phyloP scores from a whole-genome alignment of 2,797 vertebrate species.

The Alosa sapidissima region DNA sequence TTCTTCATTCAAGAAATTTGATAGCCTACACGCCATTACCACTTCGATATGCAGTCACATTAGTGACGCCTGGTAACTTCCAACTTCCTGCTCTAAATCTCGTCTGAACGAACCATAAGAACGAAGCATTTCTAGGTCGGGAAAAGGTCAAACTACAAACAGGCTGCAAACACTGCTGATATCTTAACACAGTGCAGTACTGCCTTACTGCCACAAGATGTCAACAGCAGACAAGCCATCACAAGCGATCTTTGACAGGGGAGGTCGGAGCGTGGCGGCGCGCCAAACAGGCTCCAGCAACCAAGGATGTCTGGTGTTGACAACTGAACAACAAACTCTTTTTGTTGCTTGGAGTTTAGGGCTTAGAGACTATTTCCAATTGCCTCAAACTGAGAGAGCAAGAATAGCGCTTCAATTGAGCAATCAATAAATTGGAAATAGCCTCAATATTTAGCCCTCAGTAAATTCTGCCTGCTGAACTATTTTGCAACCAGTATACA shows the following conservation, averaged over 20 bases:
- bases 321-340: neutral
- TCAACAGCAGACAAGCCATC: neutral
- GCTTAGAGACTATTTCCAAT: neutral
- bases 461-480: neutral
- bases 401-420: neutral
- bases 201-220: neutral
- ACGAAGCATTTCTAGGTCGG: neutral
- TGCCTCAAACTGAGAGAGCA: neutral
- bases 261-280: neutral
- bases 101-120: neutral
- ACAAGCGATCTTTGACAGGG: neutral
- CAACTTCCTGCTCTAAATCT: neutral
- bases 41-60: neutral
- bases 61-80: neutral
- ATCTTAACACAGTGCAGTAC: neutral
- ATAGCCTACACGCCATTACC: constrained; percentile 9
- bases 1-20: neutral
- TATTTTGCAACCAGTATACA: neutral
- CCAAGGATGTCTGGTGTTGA: neutral
- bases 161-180: neutral
- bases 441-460: neutral
- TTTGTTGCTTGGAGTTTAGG: neutral
- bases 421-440: neutral
- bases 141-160: neutral
- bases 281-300: neutral